These are phyloP conservation scores for Nomada goodeniana DNA, from an alignment of 2,888 invertebrate species.

Conservation along the genomic window DNA sequence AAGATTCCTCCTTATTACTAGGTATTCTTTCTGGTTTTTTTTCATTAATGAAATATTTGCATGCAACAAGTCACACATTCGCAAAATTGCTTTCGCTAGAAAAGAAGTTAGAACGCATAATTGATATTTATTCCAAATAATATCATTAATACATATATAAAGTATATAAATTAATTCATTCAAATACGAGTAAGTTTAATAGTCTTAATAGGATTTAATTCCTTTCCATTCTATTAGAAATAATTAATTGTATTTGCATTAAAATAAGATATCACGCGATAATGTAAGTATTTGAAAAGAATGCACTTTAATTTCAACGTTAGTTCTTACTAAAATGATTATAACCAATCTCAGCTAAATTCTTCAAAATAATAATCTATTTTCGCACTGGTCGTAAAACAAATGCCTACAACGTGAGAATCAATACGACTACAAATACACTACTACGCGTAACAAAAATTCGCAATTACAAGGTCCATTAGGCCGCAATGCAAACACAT, in stretches of 20 bases:
- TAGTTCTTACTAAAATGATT: too few species aligned
- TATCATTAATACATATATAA: not conserved
- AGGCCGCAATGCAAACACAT: not conserved
- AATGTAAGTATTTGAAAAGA: too few species aligned
- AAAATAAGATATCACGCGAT: too few species aligned
- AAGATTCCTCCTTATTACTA: not conserved
- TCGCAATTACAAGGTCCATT: not conserved
- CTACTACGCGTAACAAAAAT: not conserved
- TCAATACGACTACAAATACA: not conserved
- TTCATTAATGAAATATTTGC: slow-evolving; percentile 25
- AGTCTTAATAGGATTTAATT: not conserved
- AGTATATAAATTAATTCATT: not conserved
- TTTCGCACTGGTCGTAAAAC: too few species aligned
- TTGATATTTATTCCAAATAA: slow-evolving; percentile 19
- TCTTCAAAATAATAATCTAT: too few species aligned
- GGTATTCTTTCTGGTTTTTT: not conserved
- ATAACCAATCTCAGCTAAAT: too few species aligned
- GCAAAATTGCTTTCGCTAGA: slow-evolving; percentile 43
- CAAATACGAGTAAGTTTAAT: not conserved
- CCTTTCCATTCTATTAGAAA: not conserved
- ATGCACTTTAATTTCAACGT: too few species aligned
- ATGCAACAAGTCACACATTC: slow-evolving; percentile 43
- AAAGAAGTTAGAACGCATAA: slow-evolving; percentile 15
- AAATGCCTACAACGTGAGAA: not conserved
- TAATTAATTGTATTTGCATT: too few species aligned